Evolutionary conservation across 2,797 vertebrate genomes (phyloP), one percentile per base, ranked within the genome.

Genomic region (Lepus townsendii): DNA sequence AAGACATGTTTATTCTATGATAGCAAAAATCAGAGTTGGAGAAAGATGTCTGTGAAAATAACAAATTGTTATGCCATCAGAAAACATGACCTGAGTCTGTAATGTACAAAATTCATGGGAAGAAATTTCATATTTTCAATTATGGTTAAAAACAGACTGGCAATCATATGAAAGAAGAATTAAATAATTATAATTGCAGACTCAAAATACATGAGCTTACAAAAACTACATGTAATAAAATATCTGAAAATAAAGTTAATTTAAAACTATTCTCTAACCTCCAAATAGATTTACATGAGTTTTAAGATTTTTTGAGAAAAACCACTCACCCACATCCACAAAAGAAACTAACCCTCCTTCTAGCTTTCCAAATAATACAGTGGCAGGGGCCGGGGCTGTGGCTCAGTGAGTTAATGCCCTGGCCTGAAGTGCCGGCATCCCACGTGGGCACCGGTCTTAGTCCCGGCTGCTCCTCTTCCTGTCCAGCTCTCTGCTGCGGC

Each of bases 231-330:
- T 27, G 16, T 57, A 57, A 52, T 30, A 52, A 38, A 91, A 71
- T 20, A 85, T 86, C 24, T 87, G 71, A 83, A 60, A 93, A 73
- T 13, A 68, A 91, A 88, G 73, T 14, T 68, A 86, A 8, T 72
- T 73, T 54, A 83, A 24, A 80, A 91, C 3, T 80, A 3, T 73
- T 60, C 69, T 85, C 32, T 3, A 80, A 82, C 11, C 11, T 32
- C 63, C 35, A 92, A 76, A 63, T n/a, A 54, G 17, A 19, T 83
- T 47, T 11, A 24, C 77, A 79, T 50, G n/a, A 92, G 76, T 84
- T 95, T 80, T 20, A 90, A 22, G 19, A 57, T 57, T 57, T 57
- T 16, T 16, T 16, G 19, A 57, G 54, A 57, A 57, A 57, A 57
- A 16, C 54, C 14, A 16, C 54, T 16, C 17, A 57, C 19, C 19